These are phyloP conservation scores for Unio delphinus DNA, from an alignment of 2,888 invertebrate species.

Conservation along the genomic window DNA sequence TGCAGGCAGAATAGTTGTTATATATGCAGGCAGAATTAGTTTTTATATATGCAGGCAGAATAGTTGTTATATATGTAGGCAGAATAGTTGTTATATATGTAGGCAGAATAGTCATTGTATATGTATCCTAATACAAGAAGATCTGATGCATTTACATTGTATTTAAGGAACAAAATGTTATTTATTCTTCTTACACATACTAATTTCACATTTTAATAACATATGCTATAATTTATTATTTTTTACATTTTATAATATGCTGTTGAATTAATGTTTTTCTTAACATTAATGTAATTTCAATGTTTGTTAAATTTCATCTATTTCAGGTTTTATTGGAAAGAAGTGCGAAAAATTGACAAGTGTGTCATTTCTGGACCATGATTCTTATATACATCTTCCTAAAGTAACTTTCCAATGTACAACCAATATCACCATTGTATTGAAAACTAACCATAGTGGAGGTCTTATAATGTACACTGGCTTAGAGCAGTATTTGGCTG, in stretches of 20 bases:
- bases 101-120: too few species aligned
- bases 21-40: too few species aligned
- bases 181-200: too few species aligned
- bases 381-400: conserved; percentile 92
- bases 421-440: conserved; percentile 93
- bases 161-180: too few species aligned
- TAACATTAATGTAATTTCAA: background rate
- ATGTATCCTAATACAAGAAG: too few species aligned
- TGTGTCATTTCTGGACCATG: conserved; percentile 91
- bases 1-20: too few species aligned
- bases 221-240: too few species aligned
- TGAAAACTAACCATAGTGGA: conserved; percentile 84
- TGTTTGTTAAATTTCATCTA: background rate
- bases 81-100: too few species aligned
- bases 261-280: conserved; percentile 1
- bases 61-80: too few species aligned
- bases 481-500: conserved; percentile 84
- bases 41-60: too few species aligned
- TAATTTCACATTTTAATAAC: too few species aligned
- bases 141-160: too few species aligned
- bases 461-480: conserved; percentile 93
- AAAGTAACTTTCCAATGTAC: conserved; percentile 86
- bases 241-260: background rate
- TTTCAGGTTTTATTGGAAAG: conserved; percentile 90
- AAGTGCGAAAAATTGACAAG: conserved; percentile 96